phyloP scores from a whole-genome alignment of 2,797 vertebrate species.

The Acanthis flammea region DNA sequence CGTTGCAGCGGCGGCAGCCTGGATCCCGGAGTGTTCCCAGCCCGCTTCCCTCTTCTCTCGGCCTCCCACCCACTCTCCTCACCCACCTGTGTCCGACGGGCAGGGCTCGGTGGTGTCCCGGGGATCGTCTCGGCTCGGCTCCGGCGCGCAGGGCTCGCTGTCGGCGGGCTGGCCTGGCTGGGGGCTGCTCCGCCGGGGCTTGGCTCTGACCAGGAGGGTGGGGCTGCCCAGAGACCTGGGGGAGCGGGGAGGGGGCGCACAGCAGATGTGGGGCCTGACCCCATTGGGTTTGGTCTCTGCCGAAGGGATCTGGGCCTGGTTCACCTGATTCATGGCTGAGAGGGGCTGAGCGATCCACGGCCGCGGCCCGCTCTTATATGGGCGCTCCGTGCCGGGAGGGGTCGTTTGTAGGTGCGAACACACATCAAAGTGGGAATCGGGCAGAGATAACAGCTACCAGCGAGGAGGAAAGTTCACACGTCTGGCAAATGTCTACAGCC shows the following conservation, averaged over 20 bases:
- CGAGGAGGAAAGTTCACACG: constrained; percentile 34
- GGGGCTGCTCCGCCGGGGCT: not conserved
- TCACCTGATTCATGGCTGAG: constrained; percentile 7
- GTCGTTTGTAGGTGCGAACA: constrained; percentile 45
- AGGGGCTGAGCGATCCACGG: fast-evolving
- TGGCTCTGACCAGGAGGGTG: constrained; percentile 55
- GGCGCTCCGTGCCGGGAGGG: not conserved
- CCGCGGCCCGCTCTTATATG: not conserved
- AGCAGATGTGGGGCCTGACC: constrained; percentile 76
- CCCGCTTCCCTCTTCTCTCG: too few relatives aligned
- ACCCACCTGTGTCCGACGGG: not conserved
- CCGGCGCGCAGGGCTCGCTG: not conserved
- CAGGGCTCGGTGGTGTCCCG: not conserved
- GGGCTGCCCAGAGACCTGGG: constrained; percentile 64
- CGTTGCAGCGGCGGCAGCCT: fast-evolving
- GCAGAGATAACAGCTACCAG: constrained; percentile 38
- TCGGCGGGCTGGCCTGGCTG: not conserved
- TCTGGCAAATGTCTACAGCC: constrained; percentile 49
- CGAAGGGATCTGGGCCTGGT: not conserved
- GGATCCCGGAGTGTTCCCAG: fast-evolving
- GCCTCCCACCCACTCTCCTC: not conserved
- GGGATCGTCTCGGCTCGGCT: not conserved
- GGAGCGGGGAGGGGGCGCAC: constrained; percentile 76
- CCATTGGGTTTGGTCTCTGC: not conserved
- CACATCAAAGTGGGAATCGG: constrained; percentile 62